Conservation (phyloP, 2,113 vertebrate genomes). For the Mustela lutreola region DNA sequence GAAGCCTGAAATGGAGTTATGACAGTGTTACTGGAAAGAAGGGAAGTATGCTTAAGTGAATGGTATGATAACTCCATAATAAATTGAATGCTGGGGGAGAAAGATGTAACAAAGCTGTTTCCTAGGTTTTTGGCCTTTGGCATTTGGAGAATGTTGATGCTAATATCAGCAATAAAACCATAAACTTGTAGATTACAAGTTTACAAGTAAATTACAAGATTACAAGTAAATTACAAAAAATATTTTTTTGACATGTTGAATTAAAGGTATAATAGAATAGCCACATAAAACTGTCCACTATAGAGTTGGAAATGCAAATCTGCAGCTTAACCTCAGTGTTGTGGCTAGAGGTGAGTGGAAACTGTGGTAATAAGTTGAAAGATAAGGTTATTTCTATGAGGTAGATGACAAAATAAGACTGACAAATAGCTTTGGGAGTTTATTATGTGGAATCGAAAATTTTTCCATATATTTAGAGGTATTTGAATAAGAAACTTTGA, state of each 20-base stretch:
- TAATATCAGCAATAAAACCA: conserved; percentile 41
- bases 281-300: background rate
- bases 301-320: conserved; percentile 9
- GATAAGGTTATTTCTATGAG: conserved; percentile 8
- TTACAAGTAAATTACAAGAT: background rate
- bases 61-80: background rate
- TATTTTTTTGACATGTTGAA: conserved; percentile 7
- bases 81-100: background rate
- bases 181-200: background rate
- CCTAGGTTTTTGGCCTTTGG: background rate
- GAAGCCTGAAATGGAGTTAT: conserved; percentile 16
- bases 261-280: conserved; percentile 32
- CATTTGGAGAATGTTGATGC: conserved; percentile 6
- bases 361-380: conserved; percentile 8
- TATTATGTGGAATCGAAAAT: background rate
- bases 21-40: conserved; percentile 8
- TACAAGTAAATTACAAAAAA: too few species aligned
- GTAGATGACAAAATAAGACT: conserved; percentile 27
- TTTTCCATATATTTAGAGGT: background rate
- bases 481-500: conserved; percentile 17
- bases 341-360: background rate
- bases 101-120: background rate
- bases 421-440: background rate
- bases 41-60: background rate
- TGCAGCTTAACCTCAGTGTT: background rate